Evolutionary conservation across 1,140 invertebrate species (phyloP), one percentile per base, ranked within the genome.

Genomic region (Heliconius hewitsoni): DNA sequence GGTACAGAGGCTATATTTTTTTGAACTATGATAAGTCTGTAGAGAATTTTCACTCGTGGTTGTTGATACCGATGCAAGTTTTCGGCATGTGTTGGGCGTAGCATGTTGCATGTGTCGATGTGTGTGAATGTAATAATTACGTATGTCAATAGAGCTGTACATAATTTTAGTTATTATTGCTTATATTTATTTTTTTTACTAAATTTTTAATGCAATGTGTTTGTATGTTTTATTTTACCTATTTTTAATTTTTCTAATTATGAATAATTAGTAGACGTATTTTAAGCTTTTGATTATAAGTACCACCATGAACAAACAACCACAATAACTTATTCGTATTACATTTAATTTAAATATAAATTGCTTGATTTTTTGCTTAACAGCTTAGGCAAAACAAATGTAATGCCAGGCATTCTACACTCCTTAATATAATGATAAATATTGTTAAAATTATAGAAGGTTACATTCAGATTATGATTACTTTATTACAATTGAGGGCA

Each of bases 21-120:
- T 73, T 88, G 70, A 85, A 83, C n/a, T 37, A 81, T 57, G 89
- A 93, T 81, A 85, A 79, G 34, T 91, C 89, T 0, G 83, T 92
- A 1, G 87, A 89, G 19, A 89, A 90, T 77, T 93, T 92, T 71
- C 90, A 91, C 50, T 79, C 83, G 5, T 93, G 90, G 90, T 71
- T 93, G 57, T 70, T 81, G 8, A 6, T 83, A 34, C 84, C 89
- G 11, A 89, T 92, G 88, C 87, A 89, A 72, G 46, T 77, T n/a
- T 85, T 91, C 27, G 91, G 90, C 19, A 89, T 93, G 87, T 90
- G 89, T 79, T 93, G 91, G 91, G 79, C 82, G 30, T 90, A 89
- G 78, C 72, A 82, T 83, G 74, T 46, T 78, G 82, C 76, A 81
- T 86, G 74, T 78, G 78, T 76, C 42, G 71, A 78, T 30, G 23